Evolutionary conservation across 2,888 invertebrate genomes (phyloP), one percentile per base, ranked within the genome.

Genomic region (Ophion obscuratus): DNA sequence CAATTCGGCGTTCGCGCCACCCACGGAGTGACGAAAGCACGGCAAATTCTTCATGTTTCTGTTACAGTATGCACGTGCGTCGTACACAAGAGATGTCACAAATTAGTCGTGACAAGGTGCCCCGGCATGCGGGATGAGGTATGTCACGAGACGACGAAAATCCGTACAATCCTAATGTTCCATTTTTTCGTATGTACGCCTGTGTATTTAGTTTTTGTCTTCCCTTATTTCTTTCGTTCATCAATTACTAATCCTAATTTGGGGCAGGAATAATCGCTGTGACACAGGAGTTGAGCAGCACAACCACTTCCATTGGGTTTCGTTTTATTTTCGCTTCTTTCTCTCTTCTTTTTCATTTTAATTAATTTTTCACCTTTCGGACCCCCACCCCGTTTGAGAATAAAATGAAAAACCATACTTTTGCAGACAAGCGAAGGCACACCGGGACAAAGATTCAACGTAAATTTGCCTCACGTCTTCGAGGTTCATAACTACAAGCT

Each of bases 71-170:
- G 99, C 95, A 99, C 99, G 85, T 99, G 99, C 94, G 99, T 99
- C 92, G 99, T 99, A 88, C 99, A 99, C 96, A 99, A 99, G 95
- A 96, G 99, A 93, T 99, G 99, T 94, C 99, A 99, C 95, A 97
- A 97, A 91, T 97, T 97, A 88, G 99, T 99, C 89, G 98, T 99
- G 92, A 99, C 99, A 93, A 99, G 99, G 95, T 99, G 99, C 95
- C 99, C 99, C 81, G 99, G 99, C 89, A 98, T 98, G 96, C 98
- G 98, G 95, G 98, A 98, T 94, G 97, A 97, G 96, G 97, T 96
- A 93, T 94, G 80, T 87, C 85, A 87, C 24, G 36, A 74, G 80
- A 83, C 84, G 74, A 85, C 53, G 64, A 81, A 88, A 82, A 62
- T 76, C 70, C 66, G 66, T 68, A 77, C 70, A 47, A 81, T 78